Base-by-base conservation (phyloP, 2,113 vertebrate species). In the Enhydra lutris region DNA sequence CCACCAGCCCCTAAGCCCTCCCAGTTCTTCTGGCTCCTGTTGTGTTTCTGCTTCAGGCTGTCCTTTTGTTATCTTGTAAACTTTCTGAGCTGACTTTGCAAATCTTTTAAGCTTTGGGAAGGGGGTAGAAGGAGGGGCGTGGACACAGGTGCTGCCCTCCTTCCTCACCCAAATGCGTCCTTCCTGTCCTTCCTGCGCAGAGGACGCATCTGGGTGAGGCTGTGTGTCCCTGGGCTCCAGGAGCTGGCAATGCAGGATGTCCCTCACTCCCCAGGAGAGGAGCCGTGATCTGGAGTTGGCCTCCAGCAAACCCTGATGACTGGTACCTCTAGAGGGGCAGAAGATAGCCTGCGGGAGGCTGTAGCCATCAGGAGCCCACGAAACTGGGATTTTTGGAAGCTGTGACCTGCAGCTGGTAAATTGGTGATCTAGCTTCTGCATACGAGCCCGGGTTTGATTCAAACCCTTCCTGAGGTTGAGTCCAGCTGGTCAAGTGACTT, bases 381-480 rank as follows among this genome's bases (percentile, higher is more conserved):
- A 26, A 10, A 34, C 13, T 52, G 76, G 94, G 20, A 45, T 4
- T 61, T 65, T 39, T n/a, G 47, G 47, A 89, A 31, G 18, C 31
- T 12, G 10, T 23, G 11, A 52, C 34, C 10, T 52, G 42, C 31
- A 71, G 26, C 31, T 73, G 9, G 10, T 55, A 23, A 17, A 31
- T 36, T 74, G 29, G 61, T 55, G 55, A 39, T 34, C 59, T 45
- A 18, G 20, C 23, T 42, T 91, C 34, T 31, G 50, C 15, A 42
- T 79, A n/a, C 59, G 6, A 63, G 20, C 20, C 0, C 12, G 78
- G 84, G 7, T 61, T 89, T 94, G 42, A 45, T 50, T 81, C 63
- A 74, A 34, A 65, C 26, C 78, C 39, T 81, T 34, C 71, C 47
- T 89, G 79, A 63, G 34, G 93, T 89, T 91, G 36, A 94, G 79